Conservation (phyloP, 1,140 invertebrate genomes). For the Oncopeltus fasciatus region DNA sequence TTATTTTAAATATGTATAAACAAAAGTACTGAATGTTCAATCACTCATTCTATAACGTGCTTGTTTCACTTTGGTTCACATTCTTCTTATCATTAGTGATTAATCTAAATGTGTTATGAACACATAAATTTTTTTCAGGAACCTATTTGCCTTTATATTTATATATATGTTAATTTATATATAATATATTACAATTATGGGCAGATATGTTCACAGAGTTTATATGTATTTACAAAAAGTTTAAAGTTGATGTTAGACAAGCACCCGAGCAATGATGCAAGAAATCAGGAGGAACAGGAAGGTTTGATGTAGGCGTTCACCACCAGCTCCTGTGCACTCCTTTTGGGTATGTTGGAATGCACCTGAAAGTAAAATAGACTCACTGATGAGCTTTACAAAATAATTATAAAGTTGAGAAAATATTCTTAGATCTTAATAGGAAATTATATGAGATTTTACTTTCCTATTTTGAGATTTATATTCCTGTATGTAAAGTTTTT, state of each 20-base stretch:
- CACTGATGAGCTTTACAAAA: too few relatives aligned
- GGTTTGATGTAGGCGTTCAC: not conserved
- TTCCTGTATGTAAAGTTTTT: too few relatives aligned
- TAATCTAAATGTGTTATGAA: constrained; percentile 15
- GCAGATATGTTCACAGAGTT: constrained; percentile 13
- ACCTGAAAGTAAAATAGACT: too few relatives aligned
- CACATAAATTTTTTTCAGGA: constrained; percentile 1
- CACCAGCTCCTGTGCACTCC: not conserved
- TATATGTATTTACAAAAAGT: constrained; percentile 3
- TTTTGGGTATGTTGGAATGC: too few relatives aligned
- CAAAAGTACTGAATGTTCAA: too few relatives aligned
- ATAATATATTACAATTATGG: constrained; percentile 12
- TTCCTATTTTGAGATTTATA: too few relatives aligned
- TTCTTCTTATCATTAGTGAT: too few relatives aligned
- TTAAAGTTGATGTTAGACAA: constrained; percentile 4
- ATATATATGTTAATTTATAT: constrained; percentile 11
- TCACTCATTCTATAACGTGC: too few relatives aligned
- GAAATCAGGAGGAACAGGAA: not conserved
- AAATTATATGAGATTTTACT: not conserved
- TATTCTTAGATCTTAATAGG: not conserved
- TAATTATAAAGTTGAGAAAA: too few relatives aligned
- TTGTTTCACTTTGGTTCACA: too few relatives aligned
- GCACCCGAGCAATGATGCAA: not conserved
- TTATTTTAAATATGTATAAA: too few relatives aligned
- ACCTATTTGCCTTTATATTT: constrained; percentile 6